Conservation (phyloP, 2,797 vertebrate genomes). For the Rhinatrema bivittatum region DNA sequence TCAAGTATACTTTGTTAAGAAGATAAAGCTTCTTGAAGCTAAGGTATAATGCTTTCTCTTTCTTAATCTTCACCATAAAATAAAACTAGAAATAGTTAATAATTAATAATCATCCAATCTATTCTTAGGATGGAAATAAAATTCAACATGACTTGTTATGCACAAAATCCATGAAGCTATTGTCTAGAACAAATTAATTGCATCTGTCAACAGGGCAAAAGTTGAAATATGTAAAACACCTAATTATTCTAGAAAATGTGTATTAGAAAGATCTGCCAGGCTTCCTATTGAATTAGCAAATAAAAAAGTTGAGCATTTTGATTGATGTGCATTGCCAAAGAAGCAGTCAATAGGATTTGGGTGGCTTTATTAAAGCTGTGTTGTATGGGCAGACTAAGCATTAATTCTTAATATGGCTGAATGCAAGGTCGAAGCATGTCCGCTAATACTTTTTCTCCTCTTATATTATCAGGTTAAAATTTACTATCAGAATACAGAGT, state of each 20-base stretch:
- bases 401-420: conserved; percentile 69
- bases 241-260: conserved; percentile 37
- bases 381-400: conserved; percentile 54
- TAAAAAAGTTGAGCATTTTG: conserved; percentile 31
- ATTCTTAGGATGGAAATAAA: no score
- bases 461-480: conserved; percentile 71
- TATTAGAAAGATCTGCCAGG: conserved; percentile 31
- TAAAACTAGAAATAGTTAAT: no score
- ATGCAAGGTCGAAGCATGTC: conserved; percentile 57
- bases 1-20: no score
- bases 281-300: conserved; percentile 42
- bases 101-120: no score
- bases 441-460: conserved; percentile 58
- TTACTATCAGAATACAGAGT: conserved; percentile 60
- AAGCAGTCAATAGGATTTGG: conserved; percentile 44
- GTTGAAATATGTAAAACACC: conserved; percentile 25
- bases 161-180: conserved; percentile 9
- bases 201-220: conserved; percentile 30
- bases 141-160: no score
- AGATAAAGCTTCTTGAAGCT: no score
- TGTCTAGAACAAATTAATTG: conserved; percentile 1
- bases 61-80: no score
- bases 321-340: conserved; percentile 41
- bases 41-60: no score
- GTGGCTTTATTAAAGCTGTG: conserved; percentile 42